Conservation (phyloP, 2,888 invertebrate species). For the Villa cingulata region DNA sequence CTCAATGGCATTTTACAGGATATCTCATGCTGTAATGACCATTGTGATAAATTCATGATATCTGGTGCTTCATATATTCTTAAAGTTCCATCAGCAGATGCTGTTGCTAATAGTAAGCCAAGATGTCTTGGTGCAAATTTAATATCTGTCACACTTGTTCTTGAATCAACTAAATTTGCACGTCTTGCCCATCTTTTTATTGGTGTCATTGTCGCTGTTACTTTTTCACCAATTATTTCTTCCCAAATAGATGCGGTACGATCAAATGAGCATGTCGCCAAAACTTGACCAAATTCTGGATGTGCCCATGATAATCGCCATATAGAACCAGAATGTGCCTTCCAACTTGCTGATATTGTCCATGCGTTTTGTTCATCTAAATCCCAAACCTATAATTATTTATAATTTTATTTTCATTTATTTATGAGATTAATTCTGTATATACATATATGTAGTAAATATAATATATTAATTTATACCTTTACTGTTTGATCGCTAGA, state of each 20-base stretch:
- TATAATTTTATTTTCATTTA: no score
- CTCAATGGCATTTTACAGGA: slow-evolving; percentile 82
- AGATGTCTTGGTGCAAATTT: slow-evolving; percentile 94
- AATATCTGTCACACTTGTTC: slow-evolving; percentile 94
- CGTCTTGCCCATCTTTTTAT: slow-evolving; percentile 80
- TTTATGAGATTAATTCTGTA: no score
- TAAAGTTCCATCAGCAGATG: slow-evolving; percentile 86
- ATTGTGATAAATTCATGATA: slow-evolving; percentile 95
- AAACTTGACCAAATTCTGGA: slow-evolving; percentile 98
- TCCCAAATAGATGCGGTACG: slow-evolving; percentile 96
- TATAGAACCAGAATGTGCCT: slow-evolving; percentile 94
- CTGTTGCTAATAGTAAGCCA: slow-evolving; percentile 83
- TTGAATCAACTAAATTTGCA: slow-evolving; percentile 86
- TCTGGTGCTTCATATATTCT: slow-evolving; percentile 94
- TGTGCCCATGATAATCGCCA: slow-evolving; percentile 99
- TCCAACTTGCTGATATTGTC: slow-evolving; percentile 86
- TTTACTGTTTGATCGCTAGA: slow-evolving; percentile 98
- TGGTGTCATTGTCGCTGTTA: slow-evolving; percentile 60
- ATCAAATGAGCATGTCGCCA: slow-evolving; percentile 97
- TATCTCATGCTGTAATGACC: slow-evolving; percentile 92
- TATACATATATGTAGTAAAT: no score
- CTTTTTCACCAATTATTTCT: slow-evolving; percentile 75
- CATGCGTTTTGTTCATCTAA: slow-evolving; percentile 76
- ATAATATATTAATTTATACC: slow-evolving; percentile 37
- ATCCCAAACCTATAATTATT: slow-evolving; percentile 73